Percentiles rank a stretch among this genome's conserved stretches.
Evolutionary conservation across 2,797 vertebrate genomes (phyloP).

Genomic region (Mormyrops attenuatus): DNA sequence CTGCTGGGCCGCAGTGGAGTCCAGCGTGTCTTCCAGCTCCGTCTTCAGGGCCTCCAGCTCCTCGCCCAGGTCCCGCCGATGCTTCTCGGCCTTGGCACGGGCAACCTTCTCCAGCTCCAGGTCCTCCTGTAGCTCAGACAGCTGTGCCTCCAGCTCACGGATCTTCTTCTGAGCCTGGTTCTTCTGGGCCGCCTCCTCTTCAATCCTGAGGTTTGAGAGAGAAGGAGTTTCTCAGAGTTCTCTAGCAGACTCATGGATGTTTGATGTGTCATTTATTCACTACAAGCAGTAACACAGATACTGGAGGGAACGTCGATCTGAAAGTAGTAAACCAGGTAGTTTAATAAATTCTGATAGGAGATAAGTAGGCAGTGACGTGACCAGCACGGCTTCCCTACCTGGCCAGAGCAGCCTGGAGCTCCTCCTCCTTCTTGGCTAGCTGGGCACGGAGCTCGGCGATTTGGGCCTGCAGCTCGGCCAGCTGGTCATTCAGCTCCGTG

Average conservation of each 20-base stretch:
- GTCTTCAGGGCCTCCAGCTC: conserved; percentile 96
- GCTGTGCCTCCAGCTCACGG: conserved; percentile 89
- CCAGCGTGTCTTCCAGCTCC: conserved; percentile 90
- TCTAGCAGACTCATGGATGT: background rate
- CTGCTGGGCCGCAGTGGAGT: conserved; percentile 92
- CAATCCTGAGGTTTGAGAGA: conserved; percentile 64
- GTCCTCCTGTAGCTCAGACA: conserved; percentile 92
- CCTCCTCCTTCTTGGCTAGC: conserved; percentile 94
- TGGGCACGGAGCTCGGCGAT: conserved; percentile 92
- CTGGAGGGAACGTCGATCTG: background rate
- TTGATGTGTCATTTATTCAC: background rate
- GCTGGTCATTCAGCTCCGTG: conserved; percentile 83
- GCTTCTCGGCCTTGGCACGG: conserved; percentile 89
- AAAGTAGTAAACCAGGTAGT: background rate
- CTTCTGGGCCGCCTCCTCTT: conserved; percentile 92
- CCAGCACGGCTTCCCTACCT: conserved; percentile 61
- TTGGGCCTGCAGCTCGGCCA: conserved; percentile 92
- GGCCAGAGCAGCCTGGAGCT: conserved; percentile 86
- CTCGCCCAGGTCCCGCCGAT: conserved; percentile 89
- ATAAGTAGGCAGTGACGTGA: background rate
- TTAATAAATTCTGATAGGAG: background rate
- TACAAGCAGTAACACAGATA: background rate
- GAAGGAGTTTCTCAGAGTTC: background rate
- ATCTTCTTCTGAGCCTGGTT: conserved; percentile 94
- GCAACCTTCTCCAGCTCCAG: conserved; percentile 83